A percentile compares a stretch with the other conserved stretches of the same genome.
These are phyloP conservation scores for Drosophila lacicola DNA, from an alignment of 2,888 invertebrate species.

Conservation along the genomic window DNA sequence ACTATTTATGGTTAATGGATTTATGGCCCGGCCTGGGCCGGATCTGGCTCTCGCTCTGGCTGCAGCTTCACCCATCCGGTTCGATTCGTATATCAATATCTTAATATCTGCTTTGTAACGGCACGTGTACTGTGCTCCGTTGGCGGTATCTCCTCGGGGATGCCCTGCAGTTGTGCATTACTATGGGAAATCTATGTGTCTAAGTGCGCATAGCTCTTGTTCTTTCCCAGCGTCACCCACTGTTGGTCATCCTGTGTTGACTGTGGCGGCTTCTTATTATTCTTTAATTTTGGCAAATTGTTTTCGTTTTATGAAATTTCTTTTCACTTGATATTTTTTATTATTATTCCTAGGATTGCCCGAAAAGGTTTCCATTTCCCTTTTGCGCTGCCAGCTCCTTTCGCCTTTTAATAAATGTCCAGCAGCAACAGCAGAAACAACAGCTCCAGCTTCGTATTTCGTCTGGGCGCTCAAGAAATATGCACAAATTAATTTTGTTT, in stretches of 20 bases:
- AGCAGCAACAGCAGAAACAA: conserved; percentile 38
- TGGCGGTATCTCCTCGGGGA: conserved; percentile 47
- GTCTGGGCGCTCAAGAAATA: conserved; percentile 78
- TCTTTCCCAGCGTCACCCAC: conserved; percentile 5
- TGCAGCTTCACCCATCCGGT: conserved; percentile 32
- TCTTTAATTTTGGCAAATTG: conserved; percentile 84
- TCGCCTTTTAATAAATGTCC: conserved; percentile 79
- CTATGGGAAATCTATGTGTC: conserved; percentile 28
- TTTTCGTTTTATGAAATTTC: conserved; percentile 85
- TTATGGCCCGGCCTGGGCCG: conserved; percentile 60
- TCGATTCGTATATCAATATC: conserved; percentile 67
- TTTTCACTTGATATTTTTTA: conserved; percentile 71
- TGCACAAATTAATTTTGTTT: conserved; percentile 82
- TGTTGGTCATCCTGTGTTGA: conserved; percentile 21
- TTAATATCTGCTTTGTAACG: conserved; percentile 63
- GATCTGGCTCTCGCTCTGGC: conserved; percentile 25
- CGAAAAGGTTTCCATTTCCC: conserved; percentile 70
- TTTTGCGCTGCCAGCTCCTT: conserved; percentile 57
- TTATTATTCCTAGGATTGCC: conserved; percentile 70
- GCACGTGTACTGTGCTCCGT: conserved; percentile 69
- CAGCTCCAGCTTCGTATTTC: conserved; percentile 68
- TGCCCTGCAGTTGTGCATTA: conserved; percentile 59
- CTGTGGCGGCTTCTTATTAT: conserved; percentile 76
- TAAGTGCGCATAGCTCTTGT: conserved; percentile 12
- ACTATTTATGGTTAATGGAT: conserved; percentile 83